Base-by-base conservation (phyloP, 2,888 invertebrate genomes). In the Macrophya alboannulata region DNA sequence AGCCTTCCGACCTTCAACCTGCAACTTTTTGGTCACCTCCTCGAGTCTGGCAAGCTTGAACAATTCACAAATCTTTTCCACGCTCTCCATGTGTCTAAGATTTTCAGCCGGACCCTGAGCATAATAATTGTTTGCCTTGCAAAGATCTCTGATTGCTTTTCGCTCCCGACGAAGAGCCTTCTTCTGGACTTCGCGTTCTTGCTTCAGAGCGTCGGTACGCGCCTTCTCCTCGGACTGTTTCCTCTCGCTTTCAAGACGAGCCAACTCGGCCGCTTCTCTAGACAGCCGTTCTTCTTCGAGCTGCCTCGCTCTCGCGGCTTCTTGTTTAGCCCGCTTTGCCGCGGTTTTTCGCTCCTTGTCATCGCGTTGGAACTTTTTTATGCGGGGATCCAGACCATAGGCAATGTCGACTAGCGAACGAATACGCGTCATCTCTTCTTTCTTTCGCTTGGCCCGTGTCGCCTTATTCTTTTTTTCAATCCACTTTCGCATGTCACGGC, bases 401-500 rank as follows among this genome's bases (percentile, higher is more conserved):
- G 99, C 98, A 92, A 98, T 95, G 92, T 99, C 99, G 81, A 99
- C 99, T 84, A 99, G 94, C 74, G 96, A 95, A 17, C 99, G 95
- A 89, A 99, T 97, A 89, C 99, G 95, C 0, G 97, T 95, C 97
- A 98, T 98, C 95, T 99, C 99, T 92, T 99, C 99, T 93, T 99
- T 99, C 94, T 99, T 99, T 91, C 98, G 95, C 92, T 99, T 97
- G 55, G 98, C 97, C 76, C 99, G 95, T 9, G 98, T 98, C 1
- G 96, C 97, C 95, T 98, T 99, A 93, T 99, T 99, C 93, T 99
- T 98, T 94, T 99, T 99, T 92, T 99, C 99, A 92, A 99, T 99
- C 97, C 99, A 99, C 87, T 98, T 96, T 74, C 99, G 95, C 94
- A 99, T 99, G 90, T 99, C 99, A 1, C 99, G 96, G 94, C 95